A percentile compares a stretch with the other conserved stretches of the same genome.
Evolutionary conservation across 2,113 vertebrate species (phyloP).

Genomic region (Astur gentilis): DNA sequence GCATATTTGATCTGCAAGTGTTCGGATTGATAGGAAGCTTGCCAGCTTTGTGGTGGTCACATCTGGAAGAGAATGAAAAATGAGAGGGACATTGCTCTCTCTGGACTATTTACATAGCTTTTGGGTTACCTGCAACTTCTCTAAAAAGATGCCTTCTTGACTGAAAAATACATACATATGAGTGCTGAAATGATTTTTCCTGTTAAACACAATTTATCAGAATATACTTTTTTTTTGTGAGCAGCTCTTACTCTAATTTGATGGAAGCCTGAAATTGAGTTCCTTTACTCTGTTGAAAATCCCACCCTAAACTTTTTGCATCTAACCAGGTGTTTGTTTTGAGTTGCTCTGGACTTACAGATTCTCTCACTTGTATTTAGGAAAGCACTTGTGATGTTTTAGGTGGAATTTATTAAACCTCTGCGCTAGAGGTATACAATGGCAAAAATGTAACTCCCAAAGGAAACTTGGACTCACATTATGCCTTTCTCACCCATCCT

Average conservation of each 20-base stretch:
- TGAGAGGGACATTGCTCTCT: background rate
- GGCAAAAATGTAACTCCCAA: background rate
- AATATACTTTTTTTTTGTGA: background rate
- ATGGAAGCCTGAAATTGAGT: background rate
- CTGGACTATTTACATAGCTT: background rate
- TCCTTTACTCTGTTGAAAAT: background rate
- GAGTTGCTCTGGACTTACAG: background rate
- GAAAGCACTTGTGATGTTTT: background rate
- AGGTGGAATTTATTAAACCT: background rate
- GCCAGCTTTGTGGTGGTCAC: background rate
- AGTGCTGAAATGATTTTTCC: background rate
- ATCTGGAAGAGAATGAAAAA: background rate
- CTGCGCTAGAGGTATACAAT: background rate
- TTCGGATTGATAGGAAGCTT: background rate
- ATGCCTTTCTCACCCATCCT: background rate
- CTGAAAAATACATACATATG: background rate
- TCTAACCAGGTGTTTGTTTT: background rate
- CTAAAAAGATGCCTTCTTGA: background rate
- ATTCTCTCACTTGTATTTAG: background rate
- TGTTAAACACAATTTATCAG: background rate
- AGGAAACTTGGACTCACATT: background rate
- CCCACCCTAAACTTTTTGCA: background rate
- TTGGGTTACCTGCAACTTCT: background rate
- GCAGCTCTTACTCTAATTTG: background rate
- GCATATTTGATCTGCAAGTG: background rate